A percentile compares a stretch with the other conserved stretches of the same genome.
These are phyloP conservation scores for Syngnathus typhle DNA, from an alignment of 2,113 vertebrate species.

Conservation along the genomic window DNA sequence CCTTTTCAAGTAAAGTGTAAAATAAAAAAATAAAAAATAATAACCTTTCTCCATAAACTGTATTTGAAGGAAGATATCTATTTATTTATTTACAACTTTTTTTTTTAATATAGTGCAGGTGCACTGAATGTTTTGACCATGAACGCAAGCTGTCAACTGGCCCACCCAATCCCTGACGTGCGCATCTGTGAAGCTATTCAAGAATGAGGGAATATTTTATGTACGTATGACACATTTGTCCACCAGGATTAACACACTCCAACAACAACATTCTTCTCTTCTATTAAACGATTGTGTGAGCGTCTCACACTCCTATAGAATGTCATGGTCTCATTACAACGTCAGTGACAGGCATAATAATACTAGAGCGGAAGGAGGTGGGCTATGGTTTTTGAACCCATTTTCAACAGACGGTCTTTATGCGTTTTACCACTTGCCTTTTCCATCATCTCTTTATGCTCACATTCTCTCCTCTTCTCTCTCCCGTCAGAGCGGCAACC, in stretches of 20 bases:
- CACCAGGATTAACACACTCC: slow-evolving; percentile 29
- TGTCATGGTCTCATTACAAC: background rate
- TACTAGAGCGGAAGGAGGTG: background rate
- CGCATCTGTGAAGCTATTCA: slow-evolving; percentile 12
- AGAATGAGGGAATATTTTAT: slow-evolving; percentile 20
- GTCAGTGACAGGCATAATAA: background rate
- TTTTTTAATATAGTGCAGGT: background rate
- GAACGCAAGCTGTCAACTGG: background rate
- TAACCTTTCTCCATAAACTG: background rate
- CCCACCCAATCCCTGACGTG: slow-evolving; percentile 16
- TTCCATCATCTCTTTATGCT: background rate
- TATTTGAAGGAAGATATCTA: background rate
- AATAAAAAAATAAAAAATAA: background rate
- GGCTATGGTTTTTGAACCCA: background rate
- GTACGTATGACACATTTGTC: slow-evolving; percentile 39
- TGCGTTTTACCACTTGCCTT: background rate
- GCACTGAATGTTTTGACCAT: background rate
- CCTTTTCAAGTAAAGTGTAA: no score
- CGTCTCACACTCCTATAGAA: slow-evolving; percentile 1
- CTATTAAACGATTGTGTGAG: slow-evolving; percentile 9
- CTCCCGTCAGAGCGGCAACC: slow-evolving; percentile 65
- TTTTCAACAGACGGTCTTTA: background rate
- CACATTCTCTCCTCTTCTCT: slow-evolving; percentile 21
- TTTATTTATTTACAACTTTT: background rate
- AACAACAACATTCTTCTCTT: slow-evolving; percentile 23